phyloP scores from a whole-genome alignment of 2,113 vertebrate genomes.

The Psephotus haematonotus region DNA sequence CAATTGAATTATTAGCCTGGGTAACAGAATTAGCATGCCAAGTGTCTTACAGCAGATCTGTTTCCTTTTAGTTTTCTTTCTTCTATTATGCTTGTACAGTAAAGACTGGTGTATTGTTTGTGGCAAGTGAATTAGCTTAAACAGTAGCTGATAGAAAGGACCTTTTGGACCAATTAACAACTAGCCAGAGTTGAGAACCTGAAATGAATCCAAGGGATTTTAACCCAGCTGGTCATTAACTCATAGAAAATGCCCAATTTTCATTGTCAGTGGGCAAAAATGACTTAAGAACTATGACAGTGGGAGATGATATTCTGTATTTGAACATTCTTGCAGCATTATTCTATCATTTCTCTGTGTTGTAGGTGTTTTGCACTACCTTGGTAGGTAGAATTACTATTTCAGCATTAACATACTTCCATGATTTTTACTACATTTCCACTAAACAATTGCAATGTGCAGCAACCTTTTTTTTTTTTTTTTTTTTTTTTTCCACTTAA shows the following conservation, averaged over 20 bases:
- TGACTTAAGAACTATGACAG: neutral
- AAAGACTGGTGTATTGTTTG: neutral
- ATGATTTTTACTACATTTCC: neutral
- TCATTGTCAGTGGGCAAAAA: neutral
- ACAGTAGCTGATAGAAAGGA: neutral
- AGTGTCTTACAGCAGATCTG: neutral
- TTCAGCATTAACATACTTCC: neutral
- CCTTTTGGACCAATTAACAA: neutral
- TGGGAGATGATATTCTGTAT: neutral
- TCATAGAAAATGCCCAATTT: neutral
- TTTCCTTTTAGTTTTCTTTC: neutral
- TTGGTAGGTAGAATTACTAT: neutral
- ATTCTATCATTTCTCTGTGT: neutral
- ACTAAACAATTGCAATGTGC: neutral
- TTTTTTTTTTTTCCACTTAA: neutral
- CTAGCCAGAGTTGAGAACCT: neutral
- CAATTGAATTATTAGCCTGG: neutral
- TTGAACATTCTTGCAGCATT: neutral
- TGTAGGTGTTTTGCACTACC: neutral
- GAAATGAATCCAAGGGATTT: neutral
- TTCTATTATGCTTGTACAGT: neutral
- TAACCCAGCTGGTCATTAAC: neutral
- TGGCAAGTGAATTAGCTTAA: neutral
- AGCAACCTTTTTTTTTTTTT: neutral
- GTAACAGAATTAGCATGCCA: neutral